These are phyloP conservation scores for Gobionotothen gibberifrons DNA, from an alignment of 2,797 vertebrate genomes.

Conservation along the genomic window DNA sequence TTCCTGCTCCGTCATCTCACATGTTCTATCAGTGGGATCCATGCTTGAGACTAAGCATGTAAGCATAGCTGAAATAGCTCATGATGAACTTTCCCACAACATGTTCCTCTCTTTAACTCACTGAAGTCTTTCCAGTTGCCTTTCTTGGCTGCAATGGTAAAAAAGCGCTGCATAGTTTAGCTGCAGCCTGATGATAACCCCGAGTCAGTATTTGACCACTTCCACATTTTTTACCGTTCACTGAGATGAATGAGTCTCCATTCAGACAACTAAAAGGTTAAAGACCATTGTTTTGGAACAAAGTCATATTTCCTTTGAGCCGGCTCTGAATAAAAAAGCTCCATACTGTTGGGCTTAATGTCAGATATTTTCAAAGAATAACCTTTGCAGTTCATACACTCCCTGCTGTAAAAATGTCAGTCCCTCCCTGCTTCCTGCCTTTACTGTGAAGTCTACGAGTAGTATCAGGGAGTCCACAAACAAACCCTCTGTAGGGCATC, in stretches of 20 bases:
- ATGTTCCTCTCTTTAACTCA: slow-evolving; percentile 67
- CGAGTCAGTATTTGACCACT: slow-evolving; percentile 51
- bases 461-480: slow-evolving; percentile 8
- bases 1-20: slow-evolving; percentile 79
- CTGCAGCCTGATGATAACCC: slow-evolving; percentile 61
- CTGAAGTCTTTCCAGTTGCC: slow-evolving; percentile 51
- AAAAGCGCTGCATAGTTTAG: slow-evolving; percentile 65
- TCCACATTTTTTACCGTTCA: slow-evolving; percentile 45
- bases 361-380: slow-evolving; percentile 66
- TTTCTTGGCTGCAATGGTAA: slow-evolving; percentile 63
- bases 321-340: slow-evolving; percentile 57
- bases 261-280: slow-evolving; percentile 71
- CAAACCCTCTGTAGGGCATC: slow-evolving; percentile 44
- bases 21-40: slow-evolving; percentile 75
- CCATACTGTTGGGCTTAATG: slow-evolving; percentile 61
- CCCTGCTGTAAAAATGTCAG: slow-evolving; percentile 73
- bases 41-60: slow-evolving; percentile 62
- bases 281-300: slow-evolving; percentile 66
- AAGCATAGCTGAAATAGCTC: slow-evolving; percentile 84
- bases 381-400: slow-evolving; percentile 75
- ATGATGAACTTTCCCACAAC: slow-evolving; percentile 87
- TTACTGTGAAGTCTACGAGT: slow-evolving; percentile 28
- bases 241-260: slow-evolving; percentile 53
- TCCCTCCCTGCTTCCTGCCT: slow-evolving; percentile 48
- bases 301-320: slow-evolving; percentile 34